Percentiles rank a stretch among this genome's conserved stretches.
phyloP scores from a whole-genome alignment of 2,797 vertebrate genomes.

The Carcharodon carcharias region DNA sequence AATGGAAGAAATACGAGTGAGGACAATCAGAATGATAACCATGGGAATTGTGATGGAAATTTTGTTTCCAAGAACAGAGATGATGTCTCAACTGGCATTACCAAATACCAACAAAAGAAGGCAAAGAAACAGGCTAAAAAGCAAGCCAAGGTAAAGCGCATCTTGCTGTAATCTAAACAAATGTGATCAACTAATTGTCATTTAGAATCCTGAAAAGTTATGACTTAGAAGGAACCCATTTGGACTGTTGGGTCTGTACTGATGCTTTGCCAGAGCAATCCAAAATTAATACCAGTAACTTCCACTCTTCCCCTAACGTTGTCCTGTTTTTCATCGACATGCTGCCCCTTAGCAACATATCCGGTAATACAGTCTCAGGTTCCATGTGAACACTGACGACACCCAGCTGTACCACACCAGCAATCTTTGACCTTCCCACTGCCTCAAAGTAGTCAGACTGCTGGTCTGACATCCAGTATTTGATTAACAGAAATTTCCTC shows the following conservation, averaged over 20 bases:
- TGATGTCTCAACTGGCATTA: slow-evolving; percentile 57
- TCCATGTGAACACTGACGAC: background rate
- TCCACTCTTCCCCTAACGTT: background rate
- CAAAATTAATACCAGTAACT: background rate
- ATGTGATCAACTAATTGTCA: background rate
- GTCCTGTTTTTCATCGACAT: background rate
- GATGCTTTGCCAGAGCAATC: background rate
- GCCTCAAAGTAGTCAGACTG: background rate
- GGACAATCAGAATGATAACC: slow-evolving; percentile 55
- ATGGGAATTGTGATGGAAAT: slow-evolving; percentile 51
- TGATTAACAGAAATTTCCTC: background rate
- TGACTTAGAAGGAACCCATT: background rate
- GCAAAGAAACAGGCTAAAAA: slow-evolving; percentile 92
- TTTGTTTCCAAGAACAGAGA: slow-evolving; percentile 55
- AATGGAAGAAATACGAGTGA: slow-evolving; percentile 49
- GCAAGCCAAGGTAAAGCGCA: slow-evolving; percentile 75
- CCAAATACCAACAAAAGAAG: slow-evolving; percentile 94
- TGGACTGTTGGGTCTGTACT: background rate
- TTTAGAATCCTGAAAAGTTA: background rate
- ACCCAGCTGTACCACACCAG: background rate
- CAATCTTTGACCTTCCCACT: background rate
- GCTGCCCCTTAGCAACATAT: background rate
- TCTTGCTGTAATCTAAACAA: background rate
- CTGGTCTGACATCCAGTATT: background rate
- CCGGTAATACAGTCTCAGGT: background rate